These are phyloP conservation scores for Drosophila mojavensis DNA, from an alignment of 1,140 invertebrate species.

Conservation along the genomic window DNA sequence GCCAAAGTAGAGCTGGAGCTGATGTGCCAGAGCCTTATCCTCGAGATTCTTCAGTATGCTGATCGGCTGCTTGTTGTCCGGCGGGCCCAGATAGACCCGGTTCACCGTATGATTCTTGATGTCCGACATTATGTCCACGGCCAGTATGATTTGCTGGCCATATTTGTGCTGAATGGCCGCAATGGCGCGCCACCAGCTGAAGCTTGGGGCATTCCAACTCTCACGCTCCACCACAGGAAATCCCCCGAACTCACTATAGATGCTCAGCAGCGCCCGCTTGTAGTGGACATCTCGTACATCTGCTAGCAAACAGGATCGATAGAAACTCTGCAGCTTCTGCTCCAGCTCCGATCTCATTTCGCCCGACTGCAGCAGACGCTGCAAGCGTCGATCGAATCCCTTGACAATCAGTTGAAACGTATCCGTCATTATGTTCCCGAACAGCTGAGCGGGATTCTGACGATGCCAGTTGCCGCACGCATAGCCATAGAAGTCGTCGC, in stretches of 20 bases:
- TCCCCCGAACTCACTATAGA: conserved; percentile 54
- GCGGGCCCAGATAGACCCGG: conserved; percentile 51
- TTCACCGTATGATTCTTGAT: conserved; percentile 52
- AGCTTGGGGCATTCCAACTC: conserved; percentile 47
- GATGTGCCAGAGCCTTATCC: not conserved
- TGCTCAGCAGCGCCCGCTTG: conserved; percentile 45
- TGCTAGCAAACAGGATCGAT: conserved; percentile 46
- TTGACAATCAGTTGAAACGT: conserved; percentile 54
- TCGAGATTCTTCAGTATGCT: conserved; percentile 23
- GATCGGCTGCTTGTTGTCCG: conserved; percentile 4
- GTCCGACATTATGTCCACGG: conserved; percentile 57
- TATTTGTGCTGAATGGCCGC: conserved; percentile 64
- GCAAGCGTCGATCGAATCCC: conserved; percentile 56
- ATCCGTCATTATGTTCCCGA: conserved; percentile 48
- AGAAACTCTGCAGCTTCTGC: conserved; percentile 63
- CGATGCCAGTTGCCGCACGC: conserved; percentile 88
- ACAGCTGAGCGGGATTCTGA: conserved; percentile 63
- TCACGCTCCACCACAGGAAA: conserved; percentile 43
- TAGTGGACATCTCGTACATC: conserved; percentile 52
- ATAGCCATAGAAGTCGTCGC: conserved; percentile 87
- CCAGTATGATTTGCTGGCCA: conserved; percentile 53
- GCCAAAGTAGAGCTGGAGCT: conserved; percentile 46
- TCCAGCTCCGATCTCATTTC: conserved; percentile 40
- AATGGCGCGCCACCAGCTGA: conserved; percentile 67
- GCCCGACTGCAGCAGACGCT: conserved; percentile 36